phyloP scores from a whole-genome alignment of 1,140 invertebrate genomes.

The Drosophila mauritiana region DNA sequence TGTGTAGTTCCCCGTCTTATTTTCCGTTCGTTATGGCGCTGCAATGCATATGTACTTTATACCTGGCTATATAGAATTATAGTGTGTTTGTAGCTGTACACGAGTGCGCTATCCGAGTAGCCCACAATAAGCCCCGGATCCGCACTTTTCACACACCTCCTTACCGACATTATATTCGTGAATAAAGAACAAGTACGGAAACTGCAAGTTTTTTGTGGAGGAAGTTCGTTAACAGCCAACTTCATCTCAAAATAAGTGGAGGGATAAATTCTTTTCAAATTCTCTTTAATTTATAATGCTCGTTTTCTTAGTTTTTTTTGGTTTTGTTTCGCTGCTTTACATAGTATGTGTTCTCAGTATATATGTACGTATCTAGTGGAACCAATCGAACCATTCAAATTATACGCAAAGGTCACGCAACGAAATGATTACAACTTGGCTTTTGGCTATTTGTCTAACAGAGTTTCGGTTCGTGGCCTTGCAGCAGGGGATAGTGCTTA shows the following conservation, averaged over 20 bases:
- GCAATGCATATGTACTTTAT: constrained; percentile 21
- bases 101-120: constrained; percentile 1
- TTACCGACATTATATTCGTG: constrained; percentile 43
- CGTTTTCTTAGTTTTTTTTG: constrained; percentile 24
- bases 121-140: not conserved
- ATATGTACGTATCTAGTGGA: constrained; percentile 50
- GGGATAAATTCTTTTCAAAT: constrained; percentile 35
- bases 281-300: constrained; percentile 55
- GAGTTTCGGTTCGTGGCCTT: constrained; percentile 16
- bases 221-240: not conserved
- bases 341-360: constrained; percentile 52
- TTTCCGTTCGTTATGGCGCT: constrained; percentile 39
- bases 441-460: constrained; percentile 33
- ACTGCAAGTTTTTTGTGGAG: not conserved
- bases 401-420: constrained; percentile 47
- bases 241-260: no score
- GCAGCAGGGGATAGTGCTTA: constrained; percentile 40
- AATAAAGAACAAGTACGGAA: constrained; percentile 31
- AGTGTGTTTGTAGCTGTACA: constrained; percentile 28
- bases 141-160: constrained; percentile 18
- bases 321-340: constrained; percentile 42
- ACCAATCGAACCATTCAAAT: constrained; percentile 54
- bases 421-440: constrained; percentile 51
- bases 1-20: constrained; percentile 21
- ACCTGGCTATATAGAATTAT: constrained; percentile 19